These are phyloP conservation scores for Yponomeuta evonymella DNA, from an alignment of 2,888 invertebrate genomes.

Conservation along the genomic window DNA sequence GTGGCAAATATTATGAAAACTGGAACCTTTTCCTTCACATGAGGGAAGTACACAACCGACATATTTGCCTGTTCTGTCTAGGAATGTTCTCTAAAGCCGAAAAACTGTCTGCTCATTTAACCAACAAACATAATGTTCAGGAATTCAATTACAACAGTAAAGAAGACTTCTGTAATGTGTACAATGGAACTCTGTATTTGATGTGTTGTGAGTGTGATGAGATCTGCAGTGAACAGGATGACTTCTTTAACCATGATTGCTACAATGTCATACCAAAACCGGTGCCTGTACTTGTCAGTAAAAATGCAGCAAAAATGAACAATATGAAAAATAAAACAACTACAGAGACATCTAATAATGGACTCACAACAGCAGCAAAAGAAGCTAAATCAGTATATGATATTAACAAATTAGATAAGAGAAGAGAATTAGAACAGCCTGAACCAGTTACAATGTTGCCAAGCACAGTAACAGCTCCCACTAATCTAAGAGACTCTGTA, in stretches of 20 bases:
- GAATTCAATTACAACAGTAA: conserved; percentile 81
- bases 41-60: conserved; percentile 87
- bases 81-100: conserved; percentile 89
- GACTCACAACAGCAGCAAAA: conserved; percentile 39
- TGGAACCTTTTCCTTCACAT: conserved; percentile 92
- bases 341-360: conserved; percentile 48
- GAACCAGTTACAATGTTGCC: conserved; percentile 41
- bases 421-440: conserved; percentile 41
- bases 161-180: conserved; percentile 80
- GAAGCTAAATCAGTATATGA: conserved; percentile 36
- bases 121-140: conserved; percentile 85
- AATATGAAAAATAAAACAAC: conserved; percentile 46
- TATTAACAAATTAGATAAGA: conserved; percentile 36
- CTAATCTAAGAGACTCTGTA: conserved; percentile 36
- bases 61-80: conserved; percentile 88
- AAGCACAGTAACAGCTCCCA: conserved; percentile 36
- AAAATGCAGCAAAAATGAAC: conserved; percentile 55
- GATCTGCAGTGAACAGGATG: conserved; percentile 84
- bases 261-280: conserved; percentile 68
- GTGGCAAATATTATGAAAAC: conserved; percentile 89
- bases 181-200: conserved; percentile 82
- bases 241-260: conserved; percentile 86
- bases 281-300: conserved; percentile 67
- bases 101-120: conserved; percentile 85
- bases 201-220: conserved; percentile 89